phyloP scores from a whole-genome alignment of 1,140 invertebrate genomes.

The Drosophila murphyi region DNA sequence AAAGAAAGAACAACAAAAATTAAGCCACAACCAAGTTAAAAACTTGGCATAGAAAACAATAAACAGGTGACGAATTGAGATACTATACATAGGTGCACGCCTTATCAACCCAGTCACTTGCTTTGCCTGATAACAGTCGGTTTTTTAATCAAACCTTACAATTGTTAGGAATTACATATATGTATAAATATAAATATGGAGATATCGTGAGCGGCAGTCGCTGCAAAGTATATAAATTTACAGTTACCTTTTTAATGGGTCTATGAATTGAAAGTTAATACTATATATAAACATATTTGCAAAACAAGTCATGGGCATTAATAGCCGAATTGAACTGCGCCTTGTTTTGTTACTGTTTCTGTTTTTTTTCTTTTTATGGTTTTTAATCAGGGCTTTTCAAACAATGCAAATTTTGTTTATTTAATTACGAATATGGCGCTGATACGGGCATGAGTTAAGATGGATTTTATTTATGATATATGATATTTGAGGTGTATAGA shows the following conservation, averaged over 20 bases:
- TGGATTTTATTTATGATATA: conserved; percentile 24
- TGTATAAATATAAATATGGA: conserved; percentile 12
- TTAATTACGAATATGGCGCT: conserved; percentile 42
- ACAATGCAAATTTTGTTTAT: conserved; percentile 61
- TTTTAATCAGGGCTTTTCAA: conserved; percentile 48
- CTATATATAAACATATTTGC: not conserved
- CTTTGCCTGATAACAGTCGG: conserved; percentile 46
- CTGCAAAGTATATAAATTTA: conserved; percentile 30
- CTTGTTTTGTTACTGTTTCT: not conserved
- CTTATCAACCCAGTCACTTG: conserved; percentile 49
- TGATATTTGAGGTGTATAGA: conserved; percentile 22
- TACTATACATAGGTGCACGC: conserved; percentile 12
- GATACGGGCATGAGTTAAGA: conserved; percentile 22
- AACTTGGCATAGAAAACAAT: conserved; percentile 31
- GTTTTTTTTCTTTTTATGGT: conserved; percentile 9
- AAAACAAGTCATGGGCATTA: conserved; percentile 29
- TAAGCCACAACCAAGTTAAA: not conserved
- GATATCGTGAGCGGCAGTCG: conserved; percentile 6
- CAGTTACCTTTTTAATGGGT: conserved; percentile 7
- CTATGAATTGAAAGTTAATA: conserved; percentile 28
- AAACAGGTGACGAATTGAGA: conserved; percentile 17
- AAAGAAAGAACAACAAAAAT: conserved; percentile 21
- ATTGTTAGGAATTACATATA: conserved; percentile 55
- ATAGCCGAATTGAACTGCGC: conserved; percentile 41
- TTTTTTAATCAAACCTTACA: conserved; percentile 74